A percentile compares a stretch with the other conserved stretches of the same genome.
Evolutionary conservation across 2,113 vertebrate species (phyloP).

Genomic region (Calypte anna): DNA sequence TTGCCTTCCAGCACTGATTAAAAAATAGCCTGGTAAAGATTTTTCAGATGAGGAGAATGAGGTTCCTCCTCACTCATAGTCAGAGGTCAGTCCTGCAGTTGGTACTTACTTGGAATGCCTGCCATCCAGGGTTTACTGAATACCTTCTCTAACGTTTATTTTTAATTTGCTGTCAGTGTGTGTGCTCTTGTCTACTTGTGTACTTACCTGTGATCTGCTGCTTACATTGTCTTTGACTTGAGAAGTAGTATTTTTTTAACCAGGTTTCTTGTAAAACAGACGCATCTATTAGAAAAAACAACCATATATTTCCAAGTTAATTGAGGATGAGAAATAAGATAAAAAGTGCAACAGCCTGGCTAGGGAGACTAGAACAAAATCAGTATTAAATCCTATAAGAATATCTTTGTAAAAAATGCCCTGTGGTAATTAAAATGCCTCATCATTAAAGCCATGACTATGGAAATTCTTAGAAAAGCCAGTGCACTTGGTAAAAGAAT

Average conservation of each 20-base stretch:
- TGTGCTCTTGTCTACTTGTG: background rate
- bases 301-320: background rate
- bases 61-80: background rate
- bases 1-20: background rate
- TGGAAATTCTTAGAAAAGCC: background rate
- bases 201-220: background rate
- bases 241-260: background rate
- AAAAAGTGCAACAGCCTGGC: background rate
- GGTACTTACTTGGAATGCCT: background rate
- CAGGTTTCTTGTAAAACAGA: background rate
- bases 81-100: background rate
- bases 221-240: slow-evolving; percentile 8
- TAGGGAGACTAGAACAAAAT: background rate
- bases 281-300: background rate
- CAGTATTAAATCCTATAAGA: background rate
- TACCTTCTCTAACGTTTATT: slow-evolving; percentile 4
- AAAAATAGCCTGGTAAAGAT: background rate
- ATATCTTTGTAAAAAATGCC: background rate
- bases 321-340: background rate
- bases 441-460: background rate
- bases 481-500: background rate
- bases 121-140: background rate
- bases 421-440: background rate
- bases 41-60: background rate
- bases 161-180: background rate